These are phyloP conservation scores for Poeciliopsis turrubarensis DNA, from an alignment of 2,113 vertebrate species.

Conservation along the genomic window DNA sequence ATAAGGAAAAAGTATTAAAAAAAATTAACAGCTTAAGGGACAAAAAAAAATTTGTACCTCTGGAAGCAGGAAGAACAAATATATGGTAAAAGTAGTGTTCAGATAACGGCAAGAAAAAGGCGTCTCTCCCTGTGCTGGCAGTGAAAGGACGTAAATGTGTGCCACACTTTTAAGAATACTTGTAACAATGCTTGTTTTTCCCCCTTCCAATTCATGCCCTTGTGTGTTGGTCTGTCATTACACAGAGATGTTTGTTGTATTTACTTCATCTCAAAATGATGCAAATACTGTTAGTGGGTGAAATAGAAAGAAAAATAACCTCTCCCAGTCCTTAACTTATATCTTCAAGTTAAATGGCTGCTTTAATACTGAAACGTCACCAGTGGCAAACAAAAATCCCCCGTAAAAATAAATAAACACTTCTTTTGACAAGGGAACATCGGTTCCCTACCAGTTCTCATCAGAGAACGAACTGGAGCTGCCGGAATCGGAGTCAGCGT, in stretches of 20 bases:
- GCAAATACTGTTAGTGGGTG: not conserved
- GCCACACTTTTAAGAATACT: too few species aligned
- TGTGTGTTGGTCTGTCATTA: too few species aligned
- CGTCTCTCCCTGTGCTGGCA: too few species aligned
- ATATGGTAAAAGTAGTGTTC: not conserved
- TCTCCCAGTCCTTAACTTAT: not conserved
- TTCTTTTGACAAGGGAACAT: slow-evolving; percentile 20
- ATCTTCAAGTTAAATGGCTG: not conserved
- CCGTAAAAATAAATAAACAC: slow-evolving; percentile 24
- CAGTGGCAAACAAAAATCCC: slow-evolving; percentile 9
- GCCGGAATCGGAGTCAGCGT: slow-evolving; percentile 86
- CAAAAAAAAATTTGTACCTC: not conserved
- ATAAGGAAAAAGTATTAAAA: not conserved
- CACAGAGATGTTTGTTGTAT: too few species aligned
- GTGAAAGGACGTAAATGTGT: too few species aligned
- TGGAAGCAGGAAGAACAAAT: not conserved
- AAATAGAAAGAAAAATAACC: not conserved
- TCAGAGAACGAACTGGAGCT: slow-evolving; percentile 90
- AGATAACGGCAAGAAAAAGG: too few species aligned
- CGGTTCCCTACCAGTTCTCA: slow-evolving; percentile 79
- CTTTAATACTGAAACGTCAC: slow-evolving; percentile 23
- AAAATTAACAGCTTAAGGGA: not conserved
- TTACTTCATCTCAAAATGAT: not conserved
- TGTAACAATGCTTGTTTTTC: too few species aligned
- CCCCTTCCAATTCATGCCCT: too few species aligned